These are phyloP conservation scores for Leucopsar rothschildi DNA, from an alignment of 2,113 vertebrate species.

Conservation along the genomic window DNA sequence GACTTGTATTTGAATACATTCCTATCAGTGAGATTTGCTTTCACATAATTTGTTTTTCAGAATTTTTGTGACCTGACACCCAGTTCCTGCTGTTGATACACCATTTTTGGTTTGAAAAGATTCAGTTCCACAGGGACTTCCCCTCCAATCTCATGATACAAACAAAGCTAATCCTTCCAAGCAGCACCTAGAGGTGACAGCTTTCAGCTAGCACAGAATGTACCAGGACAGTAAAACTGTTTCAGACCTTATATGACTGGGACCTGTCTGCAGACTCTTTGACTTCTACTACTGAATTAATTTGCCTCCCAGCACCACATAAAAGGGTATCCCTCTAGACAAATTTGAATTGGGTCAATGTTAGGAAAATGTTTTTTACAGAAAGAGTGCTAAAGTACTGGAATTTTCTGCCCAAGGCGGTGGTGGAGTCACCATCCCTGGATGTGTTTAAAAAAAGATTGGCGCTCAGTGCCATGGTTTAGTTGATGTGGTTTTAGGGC, in stretches of 20 bases:
- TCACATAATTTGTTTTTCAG: background rate
- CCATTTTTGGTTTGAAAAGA: background rate
- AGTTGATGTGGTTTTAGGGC: background rate
- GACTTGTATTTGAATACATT: background rate
- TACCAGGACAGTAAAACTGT: background rate
- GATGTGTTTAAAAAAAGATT: background rate
- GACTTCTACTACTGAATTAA: background rate
- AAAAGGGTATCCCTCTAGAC: background rate
- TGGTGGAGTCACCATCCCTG: background rate
- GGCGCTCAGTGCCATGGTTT: background rate
- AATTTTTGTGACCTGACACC: background rate
- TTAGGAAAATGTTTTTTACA: too few relatives aligned
- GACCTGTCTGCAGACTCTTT: background rate
- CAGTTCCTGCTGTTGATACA: background rate
- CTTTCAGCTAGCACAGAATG: background rate
- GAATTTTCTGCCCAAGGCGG: background rate
- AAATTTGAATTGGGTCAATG: background rate
- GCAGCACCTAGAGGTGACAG: background rate
- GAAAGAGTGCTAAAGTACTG: background rate
- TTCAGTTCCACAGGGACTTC: background rate
- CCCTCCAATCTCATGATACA: background rate
- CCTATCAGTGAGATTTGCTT: background rate
- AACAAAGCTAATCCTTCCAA: background rate
- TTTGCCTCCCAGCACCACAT: background rate
- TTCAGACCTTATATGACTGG: background rate